These are phyloP conservation scores for Megaceryle maxima DNA, from an alignment of 2,113 vertebrate species.

Conservation along the genomic window DNA sequence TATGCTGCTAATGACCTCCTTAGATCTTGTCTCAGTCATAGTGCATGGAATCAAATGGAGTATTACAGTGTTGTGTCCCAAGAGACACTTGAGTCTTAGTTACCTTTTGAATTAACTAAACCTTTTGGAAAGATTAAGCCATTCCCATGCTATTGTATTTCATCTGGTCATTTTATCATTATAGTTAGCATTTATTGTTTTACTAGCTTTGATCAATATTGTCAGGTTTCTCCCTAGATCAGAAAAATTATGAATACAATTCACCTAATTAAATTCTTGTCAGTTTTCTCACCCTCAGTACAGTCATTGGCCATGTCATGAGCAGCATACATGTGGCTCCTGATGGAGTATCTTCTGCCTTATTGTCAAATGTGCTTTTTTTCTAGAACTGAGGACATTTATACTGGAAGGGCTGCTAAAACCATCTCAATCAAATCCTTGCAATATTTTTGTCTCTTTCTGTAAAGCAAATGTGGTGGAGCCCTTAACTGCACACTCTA, in stretches of 20 bases:
- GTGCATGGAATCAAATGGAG: slow-evolving; percentile 20
- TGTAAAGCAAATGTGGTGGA: background rate
- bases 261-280: background rate
- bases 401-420: background rate
- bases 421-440: background rate
- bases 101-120: slow-evolving; percentile 65
- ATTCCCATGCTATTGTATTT: slow-evolving; percentile 34
- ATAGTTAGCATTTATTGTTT: background rate
- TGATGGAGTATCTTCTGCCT: background rate
- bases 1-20: slow-evolving; percentile 36
- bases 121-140: slow-evolving; percentile 39
- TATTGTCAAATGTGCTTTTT: background rate
- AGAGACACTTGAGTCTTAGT: slow-evolving; percentile 13
- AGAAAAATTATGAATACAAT: background rate
- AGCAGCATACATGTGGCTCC: background rate
- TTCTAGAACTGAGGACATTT: background rate
- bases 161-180: background rate
- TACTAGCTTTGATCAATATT: background rate
- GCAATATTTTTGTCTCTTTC: background rate
- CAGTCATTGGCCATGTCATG: background rate
- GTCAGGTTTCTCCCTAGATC: background rate
- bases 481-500: background rate
- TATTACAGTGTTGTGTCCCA: slow-evolving; percentile 38
- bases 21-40: slow-evolving; percentile 61
- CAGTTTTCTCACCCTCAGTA: background rate